Base-by-base conservation (phyloP, 2,888 invertebrate species). In the Dendrolimus houi region DNA sequence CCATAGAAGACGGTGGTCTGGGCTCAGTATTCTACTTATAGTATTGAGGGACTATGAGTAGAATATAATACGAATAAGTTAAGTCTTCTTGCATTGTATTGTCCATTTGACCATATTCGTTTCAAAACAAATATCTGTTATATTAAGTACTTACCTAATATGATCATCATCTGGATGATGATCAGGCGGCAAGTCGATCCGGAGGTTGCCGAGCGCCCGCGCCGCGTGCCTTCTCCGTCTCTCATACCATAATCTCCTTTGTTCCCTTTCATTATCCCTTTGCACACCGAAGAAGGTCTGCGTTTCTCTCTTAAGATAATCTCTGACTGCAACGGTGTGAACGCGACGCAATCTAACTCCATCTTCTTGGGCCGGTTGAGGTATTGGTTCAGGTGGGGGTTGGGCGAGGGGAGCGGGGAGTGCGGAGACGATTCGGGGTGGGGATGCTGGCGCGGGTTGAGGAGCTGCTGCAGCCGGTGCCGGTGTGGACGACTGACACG, bases 241-340 rank as follows among this genome's bases (percentile, higher is more conserved):
- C 75, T 96, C 96, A 72, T 94, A 90, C 97, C 97, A 97, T 77
- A 94, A 83, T 75, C 94, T 91, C 77, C 93, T 93, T 83, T 95
- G 94, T 73, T 94, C 92, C 70, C 93, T 92, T 79, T 96, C 95
- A 68, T 93, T 93, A 69, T 94, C 94, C 72, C 95, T 95, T 74
- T 95, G 95, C 59, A 97, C 94, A 17, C 96, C 97, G 80, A 97
- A 96, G 86, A 97, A 97, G 68, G 94, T 95, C 58, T 95, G 95
- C 59, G 96, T 95, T 79, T 96, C 96, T 67, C 94, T 92, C 77
- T 94, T 95, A 74, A 96, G 93, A 81, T 94, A 95, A 75, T 94
- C 87, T 63, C 89, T 77, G 55, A 90, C 88, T n/a, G 83, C 87
- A 9, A 86, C 79, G 0, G 88, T 87, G 65, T 88, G 86, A 6